Conservation (phyloP, 2,888 invertebrate genomes). For the Xanthia icteritia region DNA sequence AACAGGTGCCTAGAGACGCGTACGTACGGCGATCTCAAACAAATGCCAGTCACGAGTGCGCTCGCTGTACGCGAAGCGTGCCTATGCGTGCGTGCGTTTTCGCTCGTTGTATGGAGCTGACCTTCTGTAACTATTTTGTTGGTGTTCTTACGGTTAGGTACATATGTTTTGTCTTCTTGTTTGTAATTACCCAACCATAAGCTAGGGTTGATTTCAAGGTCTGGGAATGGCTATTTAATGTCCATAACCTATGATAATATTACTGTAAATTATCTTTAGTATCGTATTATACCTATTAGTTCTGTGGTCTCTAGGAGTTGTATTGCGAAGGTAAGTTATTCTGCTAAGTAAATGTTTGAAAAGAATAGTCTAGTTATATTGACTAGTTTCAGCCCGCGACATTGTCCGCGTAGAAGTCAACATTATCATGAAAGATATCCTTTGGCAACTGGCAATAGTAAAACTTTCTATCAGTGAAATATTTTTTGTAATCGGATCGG, state of each 20-base stretch:
- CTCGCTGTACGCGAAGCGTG: background rate
- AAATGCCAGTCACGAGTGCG: background rate
- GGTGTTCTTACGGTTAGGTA: background rate
- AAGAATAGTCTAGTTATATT: background rate
- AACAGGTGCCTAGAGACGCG: too few relatives aligned
- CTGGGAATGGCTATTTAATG: slow-evolving; percentile 39
- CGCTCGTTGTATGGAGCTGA: background rate
- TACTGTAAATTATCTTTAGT: slow-evolving; percentile 40
- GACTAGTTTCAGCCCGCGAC: too few relatives aligned
- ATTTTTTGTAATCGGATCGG: background rate
- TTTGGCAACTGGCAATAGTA: too few relatives aligned
- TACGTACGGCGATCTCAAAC: background rate
- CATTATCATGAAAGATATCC: too few relatives aligned
- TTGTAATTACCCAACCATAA: slow-evolving; percentile 53
- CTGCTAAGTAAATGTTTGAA: background rate
- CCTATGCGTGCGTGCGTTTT: background rate
- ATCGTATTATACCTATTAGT: slow-evolving; percentile 8
- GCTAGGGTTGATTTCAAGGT: slow-evolving; percentile 26
- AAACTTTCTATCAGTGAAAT: too few relatives aligned
- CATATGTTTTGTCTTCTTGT: slow-evolving; percentile 30
- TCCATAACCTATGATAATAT: slow-evolving; percentile 36
- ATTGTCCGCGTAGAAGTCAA: too few relatives aligned
- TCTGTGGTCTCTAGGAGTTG: background rate
- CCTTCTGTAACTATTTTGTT: background rate
- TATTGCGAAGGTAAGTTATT: background rate